phyloP scores from a whole-genome alignment of 2,888 invertebrate genomes.

The Plagodis dolabraria region DNA sequence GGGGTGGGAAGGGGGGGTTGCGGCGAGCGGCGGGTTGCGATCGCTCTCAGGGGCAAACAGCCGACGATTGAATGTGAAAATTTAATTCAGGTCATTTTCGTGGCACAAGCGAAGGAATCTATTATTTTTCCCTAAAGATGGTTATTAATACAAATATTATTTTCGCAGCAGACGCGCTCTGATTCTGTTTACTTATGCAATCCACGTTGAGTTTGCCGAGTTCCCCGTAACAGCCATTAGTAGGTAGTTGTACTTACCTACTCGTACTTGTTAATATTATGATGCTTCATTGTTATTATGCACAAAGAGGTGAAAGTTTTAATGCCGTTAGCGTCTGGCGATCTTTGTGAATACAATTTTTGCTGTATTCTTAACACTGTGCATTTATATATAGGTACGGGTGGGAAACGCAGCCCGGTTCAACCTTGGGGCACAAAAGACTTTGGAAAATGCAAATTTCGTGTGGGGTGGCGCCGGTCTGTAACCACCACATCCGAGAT shows the following conservation, averaged over 20 bases:
- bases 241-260: slow-evolving; percentile 20
- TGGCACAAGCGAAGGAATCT: slow-evolving; percentile 66
- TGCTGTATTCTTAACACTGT: slow-evolving; percentile 38
- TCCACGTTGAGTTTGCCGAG: slow-evolving; percentile 40
- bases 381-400: slow-evolving; percentile 35
- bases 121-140: slow-evolving; percentile 72
- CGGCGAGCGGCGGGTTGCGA: slow-evolving; percentile 56
- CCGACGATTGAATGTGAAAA: slow-evolving; percentile 82
- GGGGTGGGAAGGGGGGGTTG: slow-evolving; percentile 27
- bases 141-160: slow-evolving; percentile 67
- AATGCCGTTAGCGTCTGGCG: slow-evolving; percentile 40
- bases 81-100: slow-evolving; percentile 81
- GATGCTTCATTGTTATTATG: slow-evolving; percentile 44
- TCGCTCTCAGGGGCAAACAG: slow-evolving; percentile 74
- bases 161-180: slow-evolving; percentile 41
- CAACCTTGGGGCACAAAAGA: slow-evolving; percentile 54
- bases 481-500: slow-evolving; percentile 43
- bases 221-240: slow-evolving; percentile 32
- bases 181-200: slow-evolving; percentile 46
- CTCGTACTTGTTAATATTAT: slow-evolving; percentile 46
- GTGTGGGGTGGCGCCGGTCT: slow-evolving; percentile 45
- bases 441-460: slow-evolving; percentile 71
- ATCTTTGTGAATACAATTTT: slow-evolving; percentile 44
- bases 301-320: slow-evolving; percentile 45
- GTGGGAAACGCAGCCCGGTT: slow-evolving; percentile 46